Percentiles rank a stretch among this genome's conserved stretches.
These are phyloP conservation scores for Aphaenogaster ashmeadi DNA, from an alignment of 1,140 invertebrate species.

Conservation along the genomic window DNA sequence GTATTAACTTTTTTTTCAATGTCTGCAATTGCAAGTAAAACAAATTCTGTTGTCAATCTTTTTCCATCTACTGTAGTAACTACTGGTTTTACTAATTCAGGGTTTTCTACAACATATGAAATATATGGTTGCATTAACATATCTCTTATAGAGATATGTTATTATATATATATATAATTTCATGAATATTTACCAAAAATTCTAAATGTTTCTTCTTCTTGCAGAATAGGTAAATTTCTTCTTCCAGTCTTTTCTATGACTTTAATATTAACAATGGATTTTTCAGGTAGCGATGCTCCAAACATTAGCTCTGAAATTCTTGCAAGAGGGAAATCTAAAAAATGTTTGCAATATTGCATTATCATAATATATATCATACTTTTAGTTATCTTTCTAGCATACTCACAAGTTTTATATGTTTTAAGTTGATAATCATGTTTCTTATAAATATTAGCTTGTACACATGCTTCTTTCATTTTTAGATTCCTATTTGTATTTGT, in stretches of 20 bases:
- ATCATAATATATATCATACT: slow-evolving; percentile 17
- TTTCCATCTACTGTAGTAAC: slow-evolving; percentile 80
- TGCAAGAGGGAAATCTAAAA: slow-evolving; percentile 80
- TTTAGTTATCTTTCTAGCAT: slow-evolving; percentile 1
- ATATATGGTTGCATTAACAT: slow-evolving; percentile 1
- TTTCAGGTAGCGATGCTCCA: slow-evolving; percentile 79
- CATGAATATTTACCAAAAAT: slow-evolving; percentile 82
- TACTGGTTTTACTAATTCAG: slow-evolving; percentile 84
- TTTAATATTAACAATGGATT: slow-evolving; percentile 82
- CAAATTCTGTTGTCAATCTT: slow-evolving; percentile 81
- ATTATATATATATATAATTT: neutral
- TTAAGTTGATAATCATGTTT: slow-evolving; percentile 60
- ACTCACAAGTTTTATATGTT: slow-evolving; percentile 61
- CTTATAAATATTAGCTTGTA: slow-evolving; percentile 67
- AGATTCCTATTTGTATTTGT: slow-evolving; percentile 11
- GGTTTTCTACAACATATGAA: slow-evolving; percentile 81
- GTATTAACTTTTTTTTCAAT: slow-evolving; percentile 78
- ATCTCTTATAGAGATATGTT: too few relatives aligned
- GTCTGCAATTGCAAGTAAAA: slow-evolving; percentile 78
- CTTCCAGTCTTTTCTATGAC: slow-evolving; percentile 83
- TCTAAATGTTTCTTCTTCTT: slow-evolving; percentile 82
- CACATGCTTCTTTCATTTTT: slow-evolving; percentile 68
- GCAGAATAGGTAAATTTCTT: slow-evolving; percentile 84
- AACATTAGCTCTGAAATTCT: slow-evolving; percentile 81
- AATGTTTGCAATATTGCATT: slow-evolving; percentile 49